Base-by-base conservation (phyloP, 2,113 vertebrate species). In the Podarcis cretensis region DNA sequence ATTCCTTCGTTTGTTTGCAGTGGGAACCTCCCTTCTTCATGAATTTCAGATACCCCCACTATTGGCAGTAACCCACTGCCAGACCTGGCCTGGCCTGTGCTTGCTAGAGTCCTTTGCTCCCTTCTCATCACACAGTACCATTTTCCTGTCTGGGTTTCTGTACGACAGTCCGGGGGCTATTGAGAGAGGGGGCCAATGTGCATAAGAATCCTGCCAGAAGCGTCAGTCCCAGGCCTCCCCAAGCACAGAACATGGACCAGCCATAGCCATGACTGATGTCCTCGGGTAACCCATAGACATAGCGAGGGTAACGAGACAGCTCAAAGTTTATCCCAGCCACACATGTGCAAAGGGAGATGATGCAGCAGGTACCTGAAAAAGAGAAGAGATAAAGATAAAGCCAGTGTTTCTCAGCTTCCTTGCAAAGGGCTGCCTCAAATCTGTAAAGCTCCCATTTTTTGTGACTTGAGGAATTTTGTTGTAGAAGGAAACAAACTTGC, bases 221-320 rank as follows among this genome's bases (percentile, higher is more conserved):
- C 48, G 98, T 99, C 95, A 99, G 98, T 83, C 98, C 98, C 81
- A 99, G 96, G 71, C 98, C 98, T 0, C 98, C 98, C 98, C 98
- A 99, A 94, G 98, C 98, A 96, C 98, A 99, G 95, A 99, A 99
- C 98, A 99, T 99, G 96, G 98, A 99, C 98, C 98, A 99, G 95
- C 98, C 98, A 94, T 99, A 99, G 94, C 98, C 98, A 91, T 99
- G 98, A 95, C 98, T 98, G 97, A 99, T 98, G 97, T 99, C 98
- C 95, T 98, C 98, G 1, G 98, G 98, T 90, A 99, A 97, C 94
- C 98, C 98, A 21, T 98, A 99, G 95, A 99, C 97, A 84, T 97
- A 97, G 94, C 98, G 98, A 14, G 98, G 98, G 85, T 98, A 98
- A 92, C 98, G 98, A 8, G 98, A 99, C n/a, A 99, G 91, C 96